phyloP scores from a whole-genome alignment of 2,113 vertebrate species.

The Pterophyllum scalare region DNA sequence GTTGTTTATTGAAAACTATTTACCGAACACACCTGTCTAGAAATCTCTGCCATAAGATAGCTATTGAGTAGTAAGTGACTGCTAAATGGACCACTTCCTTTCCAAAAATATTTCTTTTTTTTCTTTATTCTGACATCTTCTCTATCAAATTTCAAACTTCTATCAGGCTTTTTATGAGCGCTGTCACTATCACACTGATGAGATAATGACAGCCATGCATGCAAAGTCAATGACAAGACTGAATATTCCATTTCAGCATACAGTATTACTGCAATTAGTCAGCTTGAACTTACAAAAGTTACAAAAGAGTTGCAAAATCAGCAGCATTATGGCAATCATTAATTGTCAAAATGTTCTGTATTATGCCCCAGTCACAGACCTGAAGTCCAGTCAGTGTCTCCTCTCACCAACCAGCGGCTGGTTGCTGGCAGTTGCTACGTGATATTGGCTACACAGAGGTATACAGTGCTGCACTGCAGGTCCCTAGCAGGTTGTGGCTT shows the following conservation, averaged over 20 bases:
- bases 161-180: background rate
- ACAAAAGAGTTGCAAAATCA: background rate
- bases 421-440: no score
- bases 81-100: background rate
- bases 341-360: no score
- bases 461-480: no score
- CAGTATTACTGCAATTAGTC: background rate
- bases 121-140: conserved; percentile 22
- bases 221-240: background rate
- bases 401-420: no score
- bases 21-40: background rate
- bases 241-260: background rate
- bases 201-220: conserved; percentile 22
- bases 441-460: no score
- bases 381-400: no score
- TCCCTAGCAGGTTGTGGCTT: no score
- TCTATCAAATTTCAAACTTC: background rate
- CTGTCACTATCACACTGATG: conserved; percentile 5
- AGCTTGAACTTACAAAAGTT: background rate
- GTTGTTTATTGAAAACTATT: background rate
- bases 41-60: background rate
- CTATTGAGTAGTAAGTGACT: background rate
- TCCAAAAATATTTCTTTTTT: conserved; percentile 1
- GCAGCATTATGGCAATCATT: no score
- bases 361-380: no score